These are phyloP conservation scores for Meloidogyne floridensis DNA, from an alignment of 1,140 invertebrate species.

Conservation along the genomic window DNA sequence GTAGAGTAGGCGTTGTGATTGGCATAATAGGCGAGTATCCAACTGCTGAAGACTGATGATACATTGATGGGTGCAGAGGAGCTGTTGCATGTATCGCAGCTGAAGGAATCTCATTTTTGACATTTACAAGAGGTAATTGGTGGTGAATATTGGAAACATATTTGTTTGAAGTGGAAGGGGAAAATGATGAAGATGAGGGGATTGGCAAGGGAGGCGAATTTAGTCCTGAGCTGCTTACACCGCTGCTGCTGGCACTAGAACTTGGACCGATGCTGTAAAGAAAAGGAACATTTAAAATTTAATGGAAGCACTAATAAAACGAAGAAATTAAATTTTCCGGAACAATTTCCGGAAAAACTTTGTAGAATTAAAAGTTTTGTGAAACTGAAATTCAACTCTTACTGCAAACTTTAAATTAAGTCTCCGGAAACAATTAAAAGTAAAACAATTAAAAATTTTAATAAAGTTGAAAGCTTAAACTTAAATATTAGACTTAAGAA, in stretches of 20 bases:
- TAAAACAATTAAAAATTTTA: too few species aligned
- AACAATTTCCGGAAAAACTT: neutral
- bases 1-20: slow-evolving; percentile 21
- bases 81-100: neutral
- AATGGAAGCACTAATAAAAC: neutral
- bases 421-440: neutral
- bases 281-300: neutral
- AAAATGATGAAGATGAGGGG: neutral
- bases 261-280: neutral
- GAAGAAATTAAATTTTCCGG: neutral
- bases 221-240: neutral
- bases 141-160: neutral
- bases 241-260: neutral
- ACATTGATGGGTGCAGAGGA: slow-evolving; percentile 7
- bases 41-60: slow-evolving; percentile 21
- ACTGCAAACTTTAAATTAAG: too few species aligned
- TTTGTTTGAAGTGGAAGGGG: neutral
- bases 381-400: too few species aligned
- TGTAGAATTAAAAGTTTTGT: too few species aligned
- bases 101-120: neutral
- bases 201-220: neutral
- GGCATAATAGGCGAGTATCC: slow-evolving; percentile 28
- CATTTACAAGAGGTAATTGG: slow-evolving; percentile 16
- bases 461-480: too few species aligned
- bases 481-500: too few species aligned